Evolutionary conservation across 2,888 invertebrate species (phyloP), one percentile per base, ranked within the genome.

Genomic region (Elmis aenea): DNA sequence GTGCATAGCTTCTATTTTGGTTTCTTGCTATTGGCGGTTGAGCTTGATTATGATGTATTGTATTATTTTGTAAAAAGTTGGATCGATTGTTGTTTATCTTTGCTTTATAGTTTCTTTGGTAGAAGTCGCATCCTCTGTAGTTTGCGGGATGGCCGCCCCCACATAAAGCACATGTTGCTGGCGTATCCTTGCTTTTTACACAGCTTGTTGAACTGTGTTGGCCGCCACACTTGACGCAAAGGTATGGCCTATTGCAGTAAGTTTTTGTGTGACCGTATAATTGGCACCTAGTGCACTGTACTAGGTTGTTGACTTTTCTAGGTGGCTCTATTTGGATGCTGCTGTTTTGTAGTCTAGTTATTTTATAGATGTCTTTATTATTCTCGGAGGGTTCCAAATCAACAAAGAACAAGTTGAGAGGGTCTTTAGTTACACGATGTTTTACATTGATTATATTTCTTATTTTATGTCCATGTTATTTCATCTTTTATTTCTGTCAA

Each of bases 201-300:
- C 27, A 27, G 8, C n/a, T 8, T 5, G 12, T 25, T 6, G 43
- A 40, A 9, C 14, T 9, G 23, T 48, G 45, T 5, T 39, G 29
- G 9, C 26, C 18, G 3, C 36, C 40, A 30, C 45, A 51, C 38
- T 49, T 45, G 1, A 47, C 47, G 23, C 42, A 45, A 5, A 28
- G 26, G 12, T 28, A 41, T 10, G 30, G 23, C 23, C 33, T 21
- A 12, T 25, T 37, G 26, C 48, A 48, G 31, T 49, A 53, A 10
- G 37, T 35, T 26, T 45, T 38, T 1, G 48, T 50, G 33, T 52
- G 46, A 1, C 46, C 43, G 12, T 38, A 49, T 10, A 13, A 5
- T 33, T 50, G 51, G 29, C 50, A 50, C 12, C 42, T 24, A 1
- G 13, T 33, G 23, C 53, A 51, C 26, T 41, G 43, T 11, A 32